Percentiles rank a stretch among this genome's conserved stretches.
Conservation (phyloP, 2,113 vertebrate genomes). For the Phylloscopus whistleri region DNA sequence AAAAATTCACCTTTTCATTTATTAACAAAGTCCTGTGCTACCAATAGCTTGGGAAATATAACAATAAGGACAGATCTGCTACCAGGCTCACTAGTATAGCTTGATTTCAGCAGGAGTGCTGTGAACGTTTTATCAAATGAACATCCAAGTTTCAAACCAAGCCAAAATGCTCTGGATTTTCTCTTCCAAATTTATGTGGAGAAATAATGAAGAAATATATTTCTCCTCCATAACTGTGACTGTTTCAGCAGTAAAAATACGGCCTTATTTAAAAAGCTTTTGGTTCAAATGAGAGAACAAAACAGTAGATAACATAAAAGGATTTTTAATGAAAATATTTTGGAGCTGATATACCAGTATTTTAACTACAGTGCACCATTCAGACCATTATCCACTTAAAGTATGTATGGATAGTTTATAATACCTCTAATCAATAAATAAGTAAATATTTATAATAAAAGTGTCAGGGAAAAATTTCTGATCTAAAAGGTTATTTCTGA, state of each 20-base stretch:
- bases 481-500: not conserved
- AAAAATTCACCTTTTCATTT: not conserved
- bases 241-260: not conserved
- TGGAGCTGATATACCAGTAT: not conserved
- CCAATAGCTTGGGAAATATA: not conserved
- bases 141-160: not conserved
- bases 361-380: not conserved
- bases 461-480: constrained; percentile 3
- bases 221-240: not conserved
- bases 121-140: not conserved
- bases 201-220: not conserved
- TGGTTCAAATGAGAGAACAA: not conserved
- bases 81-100: not conserved
- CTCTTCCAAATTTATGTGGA: not conserved
- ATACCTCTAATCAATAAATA: not conserved
- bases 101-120: not conserved
- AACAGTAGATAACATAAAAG: not conserved
- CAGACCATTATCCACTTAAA: not conserved
- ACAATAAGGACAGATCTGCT: not conserved
- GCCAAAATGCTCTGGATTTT: not conserved
- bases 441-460: not conserved
- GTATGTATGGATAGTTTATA: not conserved
- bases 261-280: not conserved
- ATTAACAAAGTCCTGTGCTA: not conserved
- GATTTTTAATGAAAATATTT: not conserved